Base-by-base conservation (phyloP, 2,797 vertebrate species). In the Cyclura pinguis region DNA sequence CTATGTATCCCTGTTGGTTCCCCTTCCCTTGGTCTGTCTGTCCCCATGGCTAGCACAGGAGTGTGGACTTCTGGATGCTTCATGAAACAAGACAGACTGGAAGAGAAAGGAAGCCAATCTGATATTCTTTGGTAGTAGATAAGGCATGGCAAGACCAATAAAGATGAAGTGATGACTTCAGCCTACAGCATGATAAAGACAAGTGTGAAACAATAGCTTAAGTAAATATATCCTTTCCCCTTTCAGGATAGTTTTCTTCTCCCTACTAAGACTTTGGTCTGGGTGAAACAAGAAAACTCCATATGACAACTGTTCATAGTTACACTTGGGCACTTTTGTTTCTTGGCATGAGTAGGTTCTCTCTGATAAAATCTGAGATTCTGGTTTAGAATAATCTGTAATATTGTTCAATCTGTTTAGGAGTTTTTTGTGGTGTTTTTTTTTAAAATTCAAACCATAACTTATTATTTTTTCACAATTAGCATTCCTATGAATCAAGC, bases 401-500 rank as follows among this genome's bases (percentile, higher is more conserved):
- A 59, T 10, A 38, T 87, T 50, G 67, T 55, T 57, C 16, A 16
- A 13, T 57, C 16, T 57, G 55, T 57, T 18, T 59, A 18, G 4
- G 57, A 18, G 3, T 59, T 13, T 57, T 14, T 57, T 14, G 42
- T 47, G 42, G 2, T 2, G n/a, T n/a, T n/a, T 52, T 18, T 59
- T 59, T 59, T 18, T 18, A 57, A 57, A 55, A 57, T 18, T 16
- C 84, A 84, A 42, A 1, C 6, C 62, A 14, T 64, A 64, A 84
- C 10, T 57, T 42, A 29, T 74, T 74, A 38, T 74, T 74, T 35
- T 85, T 85, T 57, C 88, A 90, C 0, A 1, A 69, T 82, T 89
- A 91, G 72, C 59, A 78, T 92, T 92, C 93, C 91, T 92, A 80
- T 76, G 85, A 95, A 94, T 96, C 91, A 95, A 59, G 91, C 87